Evolutionary conservation across 2,113 vertebrate species (phyloP).

Genomic region (Nettapus auritus): DNA sequence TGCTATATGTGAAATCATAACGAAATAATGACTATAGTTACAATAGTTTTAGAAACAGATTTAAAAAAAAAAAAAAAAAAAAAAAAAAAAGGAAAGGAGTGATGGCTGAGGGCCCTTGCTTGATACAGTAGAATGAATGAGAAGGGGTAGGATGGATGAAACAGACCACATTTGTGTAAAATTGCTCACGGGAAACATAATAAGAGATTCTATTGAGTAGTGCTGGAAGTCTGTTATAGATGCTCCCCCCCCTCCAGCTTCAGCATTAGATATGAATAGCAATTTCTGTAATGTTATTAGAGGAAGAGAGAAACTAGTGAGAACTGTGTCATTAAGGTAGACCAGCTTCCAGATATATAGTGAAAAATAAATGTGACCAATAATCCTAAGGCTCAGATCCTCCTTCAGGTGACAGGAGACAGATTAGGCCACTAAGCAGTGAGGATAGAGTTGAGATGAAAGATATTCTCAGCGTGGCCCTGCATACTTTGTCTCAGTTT

Average conservation of each 20-base stretch:
- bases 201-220: conserved; percentile 15
- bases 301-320: background rate
- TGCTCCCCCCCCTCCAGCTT: background rate
- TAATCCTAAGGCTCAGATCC: conserved; percentile 20
- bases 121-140: background rate
- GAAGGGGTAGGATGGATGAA: background rate
- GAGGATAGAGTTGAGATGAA: background rate
- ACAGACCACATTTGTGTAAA: background rate
- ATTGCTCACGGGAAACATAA: background rate
- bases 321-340: conserved; percentile 42
- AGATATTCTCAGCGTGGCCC: background rate
- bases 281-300: conserved; percentile 55
- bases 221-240: conserved; percentile 34
- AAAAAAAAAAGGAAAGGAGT: background rate
- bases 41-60: background rate
- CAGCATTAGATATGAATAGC: conserved; percentile 34
- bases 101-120: background rate
- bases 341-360: background rate
- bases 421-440: background rate
- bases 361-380: conserved; percentile 53
- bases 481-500: background rate
- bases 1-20: background rate
- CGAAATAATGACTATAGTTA: background rate
- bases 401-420: conserved; percentile 39
- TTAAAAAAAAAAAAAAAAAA: no score